Evolutionary conservation across 2,888 invertebrate genomes (phyloP).

Genomic region (Trissolcus brochymenae): DNA sequence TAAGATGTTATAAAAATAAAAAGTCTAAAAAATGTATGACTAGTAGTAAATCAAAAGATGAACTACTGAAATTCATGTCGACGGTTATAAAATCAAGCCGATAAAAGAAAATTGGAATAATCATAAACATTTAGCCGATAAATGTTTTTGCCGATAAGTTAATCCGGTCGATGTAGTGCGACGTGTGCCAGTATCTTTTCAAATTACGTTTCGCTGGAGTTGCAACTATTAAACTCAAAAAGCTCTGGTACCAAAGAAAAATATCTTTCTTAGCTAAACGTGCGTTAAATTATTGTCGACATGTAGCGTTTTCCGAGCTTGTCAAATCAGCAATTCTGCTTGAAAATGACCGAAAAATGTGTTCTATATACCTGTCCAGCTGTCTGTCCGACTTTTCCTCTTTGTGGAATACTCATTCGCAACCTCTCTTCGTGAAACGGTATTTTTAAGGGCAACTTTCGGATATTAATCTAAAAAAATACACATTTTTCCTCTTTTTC

Average conservation of each 20-base stretch:
- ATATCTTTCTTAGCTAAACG: conserved; percentile 19
- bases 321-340: conserved; percentile 23
- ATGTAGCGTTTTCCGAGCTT: conserved; percentile 14
- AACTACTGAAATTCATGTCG: no score
- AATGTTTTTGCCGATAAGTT: neutral
- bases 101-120: no score
- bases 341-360: conserved; percentile 19
- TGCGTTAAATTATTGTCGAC: conserved; percentile 30
- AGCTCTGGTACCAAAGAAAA: conserved; percentile 11
- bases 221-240: conserved; percentile 24
- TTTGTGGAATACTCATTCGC: conserved; percentile 20
- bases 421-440: conserved; percentile 36
- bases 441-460: conserved; percentile 23
- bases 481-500: neutral
- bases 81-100: no score
- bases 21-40: no score
- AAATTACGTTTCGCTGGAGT: conserved; percentile 11
- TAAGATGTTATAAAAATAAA: no score
- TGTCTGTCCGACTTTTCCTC: conserved; percentile 16
- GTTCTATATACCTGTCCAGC: conserved; percentile 15
- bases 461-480: neutral
- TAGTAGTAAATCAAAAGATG: no score
- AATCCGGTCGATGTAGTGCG: neutral
- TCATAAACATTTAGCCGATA: neutral
- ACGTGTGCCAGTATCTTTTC: neutral